phyloP scores from a whole-genome alignment of 2,113 vertebrate genomes.

The Daboia siamensis region DNA sequence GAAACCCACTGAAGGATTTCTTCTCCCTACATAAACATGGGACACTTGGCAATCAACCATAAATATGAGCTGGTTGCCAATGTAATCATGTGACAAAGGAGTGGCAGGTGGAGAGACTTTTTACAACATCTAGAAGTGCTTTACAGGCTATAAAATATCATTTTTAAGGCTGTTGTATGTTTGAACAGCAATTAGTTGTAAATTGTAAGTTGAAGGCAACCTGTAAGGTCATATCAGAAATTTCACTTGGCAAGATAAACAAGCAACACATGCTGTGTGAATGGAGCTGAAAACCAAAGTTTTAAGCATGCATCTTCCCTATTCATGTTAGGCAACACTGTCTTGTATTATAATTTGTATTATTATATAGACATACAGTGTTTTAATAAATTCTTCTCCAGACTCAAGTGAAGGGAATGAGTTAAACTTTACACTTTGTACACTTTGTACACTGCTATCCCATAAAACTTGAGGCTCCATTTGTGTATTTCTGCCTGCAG shows the following conservation, averaged over 20 bases:
- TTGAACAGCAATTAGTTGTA: neutral
- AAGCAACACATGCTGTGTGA: neutral
- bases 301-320: neutral
- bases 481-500: neutral
- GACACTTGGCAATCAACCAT: neutral
- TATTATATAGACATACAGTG: neutral
- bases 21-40: neutral
- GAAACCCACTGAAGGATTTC: neutral
- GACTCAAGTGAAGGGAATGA: rapidly evolving
- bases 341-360: neutral
- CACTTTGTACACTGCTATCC: neutral
- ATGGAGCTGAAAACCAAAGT: neutral
- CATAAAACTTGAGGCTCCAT: neutral
- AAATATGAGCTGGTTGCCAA: neutral
- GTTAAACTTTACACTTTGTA: neutral
- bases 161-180: neutral
- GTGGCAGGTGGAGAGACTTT: neutral
- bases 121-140: neutral
- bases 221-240: neutral
- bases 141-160: neutral
- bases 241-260: neutral
- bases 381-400: neutral
- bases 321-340: neutral
- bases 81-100: neutral
- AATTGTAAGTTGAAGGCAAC: neutral